Conservation (phyloP, 2,797 vertebrate species). For the Phalanger gymnotis region DNA sequence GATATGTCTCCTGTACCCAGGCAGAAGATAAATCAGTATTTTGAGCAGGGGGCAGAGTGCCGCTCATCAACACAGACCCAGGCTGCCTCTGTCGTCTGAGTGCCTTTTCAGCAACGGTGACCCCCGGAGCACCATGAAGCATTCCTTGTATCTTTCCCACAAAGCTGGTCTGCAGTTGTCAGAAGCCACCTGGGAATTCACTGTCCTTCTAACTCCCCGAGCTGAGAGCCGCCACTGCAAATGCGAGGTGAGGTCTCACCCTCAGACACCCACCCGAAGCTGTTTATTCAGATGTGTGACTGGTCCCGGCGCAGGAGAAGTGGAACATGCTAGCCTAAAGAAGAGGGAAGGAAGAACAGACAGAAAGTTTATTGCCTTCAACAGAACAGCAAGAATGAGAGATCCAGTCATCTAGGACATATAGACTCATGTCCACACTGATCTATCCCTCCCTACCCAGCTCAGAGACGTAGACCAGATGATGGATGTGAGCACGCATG, state of each 20-base stretch:
- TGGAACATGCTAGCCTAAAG: not conserved
- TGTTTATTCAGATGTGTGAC: not conserved
- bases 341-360: not conserved
- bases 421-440: not conserved
- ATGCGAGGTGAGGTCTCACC: not conserved
- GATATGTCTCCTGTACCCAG: not conserved
- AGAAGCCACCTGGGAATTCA: no score
- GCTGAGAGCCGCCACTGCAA: no score
- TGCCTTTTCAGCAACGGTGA: not conserved
- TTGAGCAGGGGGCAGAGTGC: not conserved
- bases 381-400: not conserved
- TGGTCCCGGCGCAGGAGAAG: not conserved
- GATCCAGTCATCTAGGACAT: no score
- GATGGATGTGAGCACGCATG: no score
- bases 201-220: no score
- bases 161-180: not conserved
- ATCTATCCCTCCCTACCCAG: not conserved
- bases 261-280: not conserved
- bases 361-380: not conserved
- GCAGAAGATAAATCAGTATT: conserved; percentile 14
- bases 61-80: not conserved
- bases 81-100: not conserved
- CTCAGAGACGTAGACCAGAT: not conserved
- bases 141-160: no score
- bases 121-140: not conserved